Evolutionary conservation across 1,140 invertebrate species (phyloP).

Genomic region (Amyelois transitella): DNA sequence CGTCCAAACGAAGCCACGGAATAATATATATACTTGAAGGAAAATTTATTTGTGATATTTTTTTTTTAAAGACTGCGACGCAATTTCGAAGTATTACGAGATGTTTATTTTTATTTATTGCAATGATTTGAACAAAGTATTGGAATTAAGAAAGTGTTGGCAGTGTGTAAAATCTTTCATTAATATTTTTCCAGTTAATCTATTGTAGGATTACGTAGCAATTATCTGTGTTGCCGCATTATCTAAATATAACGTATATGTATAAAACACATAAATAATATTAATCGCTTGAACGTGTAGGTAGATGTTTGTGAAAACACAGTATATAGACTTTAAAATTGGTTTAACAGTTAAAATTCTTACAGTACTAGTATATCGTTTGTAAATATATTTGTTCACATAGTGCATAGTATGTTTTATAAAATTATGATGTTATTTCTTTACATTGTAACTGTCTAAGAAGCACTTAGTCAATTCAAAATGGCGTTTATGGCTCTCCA

Average conservation of each 20-base stretch:
- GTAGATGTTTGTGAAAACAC: slow-evolving; percentile 5
- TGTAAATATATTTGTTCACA: slow-evolving; percentile 20
- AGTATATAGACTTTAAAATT: background rate
- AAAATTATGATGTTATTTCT: slow-evolving; percentile 1
- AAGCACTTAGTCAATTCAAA: background rate
- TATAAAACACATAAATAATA: background rate
- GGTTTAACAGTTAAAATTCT: slow-evolving; percentile 10
- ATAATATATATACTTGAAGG: background rate
- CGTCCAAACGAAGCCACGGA: background rate
- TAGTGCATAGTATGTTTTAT: slow-evolving; percentile 10
- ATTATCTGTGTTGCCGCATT: slow-evolving; percentile 10
- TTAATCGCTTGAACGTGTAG: background rate
- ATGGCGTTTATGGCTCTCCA: no score
- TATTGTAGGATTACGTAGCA: slow-evolving; percentile 11
- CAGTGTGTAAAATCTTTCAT: background rate
- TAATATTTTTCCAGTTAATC: no score
- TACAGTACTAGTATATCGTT: background rate
- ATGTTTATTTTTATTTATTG: slow-evolving; percentile 11
- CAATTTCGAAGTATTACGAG: slow-evolving; percentile 27
- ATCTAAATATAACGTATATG: background rate
- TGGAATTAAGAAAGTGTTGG: slow-evolving; percentile 12
- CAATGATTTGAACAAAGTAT: slow-evolving; percentile 30
- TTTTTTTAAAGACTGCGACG: slow-evolving; percentile 29
- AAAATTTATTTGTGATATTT: slow-evolving; percentile 21
- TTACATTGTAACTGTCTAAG: slow-evolving; percentile 1